These are phyloP conservation scores for Dynastes hyllus DNA, from an alignment of 2,888 invertebrate species.

Conservation along the genomic window DNA sequence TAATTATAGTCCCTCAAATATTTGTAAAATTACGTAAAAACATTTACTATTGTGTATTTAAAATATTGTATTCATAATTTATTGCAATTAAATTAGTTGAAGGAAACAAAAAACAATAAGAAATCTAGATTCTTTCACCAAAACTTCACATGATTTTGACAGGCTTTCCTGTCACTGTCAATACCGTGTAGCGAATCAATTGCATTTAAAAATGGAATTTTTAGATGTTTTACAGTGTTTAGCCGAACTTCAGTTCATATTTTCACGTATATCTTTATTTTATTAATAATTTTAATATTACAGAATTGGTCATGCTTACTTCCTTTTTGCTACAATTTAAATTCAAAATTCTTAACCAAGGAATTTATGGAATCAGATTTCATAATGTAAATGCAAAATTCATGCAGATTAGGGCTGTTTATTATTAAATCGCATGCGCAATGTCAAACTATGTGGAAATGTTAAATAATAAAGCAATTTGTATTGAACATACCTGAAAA, in stretches of 20 bases:
- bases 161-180: conserved; percentile 30
- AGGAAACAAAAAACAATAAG: too few relatives aligned
- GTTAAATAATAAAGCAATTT: too few relatives aligned
- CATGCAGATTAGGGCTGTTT: neutral
- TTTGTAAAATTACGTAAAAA: too few relatives aligned
- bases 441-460: too few relatives aligned
- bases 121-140: neutral
- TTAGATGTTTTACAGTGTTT: conserved; percentile 46
- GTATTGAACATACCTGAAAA: too few relatives aligned
- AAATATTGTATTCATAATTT: too few relatives aligned
- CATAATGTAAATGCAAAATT: neutral
- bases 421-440: neutral
- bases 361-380: too few relatives aligned
- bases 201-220: conserved; percentile 34
- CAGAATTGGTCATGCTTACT: neutral
- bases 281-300: conserved; percentile 3
- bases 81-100: too few relatives aligned
- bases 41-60: too few relatives aligned
- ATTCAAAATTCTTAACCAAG: too few relatives aligned
- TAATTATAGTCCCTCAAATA: too few relatives aligned
- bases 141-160: conserved; percentile 27
- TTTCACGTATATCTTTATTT: conserved; percentile 26
- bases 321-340: neutral
- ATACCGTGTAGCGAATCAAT: neutral
- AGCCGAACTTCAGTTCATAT: conserved; percentile 45